Conservation (phyloP, 2,113 vertebrate genomes). For the Zosterops hypoxanthus region DNA sequence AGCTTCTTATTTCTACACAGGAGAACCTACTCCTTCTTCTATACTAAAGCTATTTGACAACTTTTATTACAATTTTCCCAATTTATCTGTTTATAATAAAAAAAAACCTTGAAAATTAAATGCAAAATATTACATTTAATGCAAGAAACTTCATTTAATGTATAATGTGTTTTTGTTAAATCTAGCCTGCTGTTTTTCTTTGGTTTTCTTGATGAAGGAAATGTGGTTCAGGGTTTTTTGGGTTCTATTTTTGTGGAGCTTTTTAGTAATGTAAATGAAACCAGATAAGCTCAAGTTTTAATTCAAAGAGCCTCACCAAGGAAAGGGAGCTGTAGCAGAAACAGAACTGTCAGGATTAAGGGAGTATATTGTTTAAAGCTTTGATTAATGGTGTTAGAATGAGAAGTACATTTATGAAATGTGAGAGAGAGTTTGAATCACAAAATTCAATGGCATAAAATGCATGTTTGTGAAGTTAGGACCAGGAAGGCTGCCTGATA, state of each 20-base stretch:
- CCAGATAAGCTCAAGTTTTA: neutral
- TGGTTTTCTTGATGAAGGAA: neutral
- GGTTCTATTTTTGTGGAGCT: neutral
- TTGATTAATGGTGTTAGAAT: neutral
- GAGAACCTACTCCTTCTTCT: neutral
- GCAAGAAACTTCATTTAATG: neutral
- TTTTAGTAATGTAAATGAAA: neutral
- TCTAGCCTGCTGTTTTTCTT: neutral
- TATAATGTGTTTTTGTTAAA: neutral
- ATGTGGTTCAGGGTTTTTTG: neutral
- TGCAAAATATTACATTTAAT: neutral
- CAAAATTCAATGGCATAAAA: neutral
- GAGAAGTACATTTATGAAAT: neutral
- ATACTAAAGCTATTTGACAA: neutral
- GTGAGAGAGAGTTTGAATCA: neutral
- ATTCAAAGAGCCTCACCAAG: neutral
- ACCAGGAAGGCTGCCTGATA: neutral
- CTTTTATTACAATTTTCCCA: neutral
- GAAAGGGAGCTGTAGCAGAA: neutral
- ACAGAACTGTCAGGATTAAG: neutral
- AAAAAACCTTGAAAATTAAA: neutral
- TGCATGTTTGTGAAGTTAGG: neutral
- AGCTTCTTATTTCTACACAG: neutral
- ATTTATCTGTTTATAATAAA: neutral
- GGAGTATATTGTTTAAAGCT: neutral